A percentile compares a stretch with the other conserved stretches of the same genome.
Conservation (phyloP, 53 echinoderm and acorn worm species). For the Echinarachnius parma region DNA sequence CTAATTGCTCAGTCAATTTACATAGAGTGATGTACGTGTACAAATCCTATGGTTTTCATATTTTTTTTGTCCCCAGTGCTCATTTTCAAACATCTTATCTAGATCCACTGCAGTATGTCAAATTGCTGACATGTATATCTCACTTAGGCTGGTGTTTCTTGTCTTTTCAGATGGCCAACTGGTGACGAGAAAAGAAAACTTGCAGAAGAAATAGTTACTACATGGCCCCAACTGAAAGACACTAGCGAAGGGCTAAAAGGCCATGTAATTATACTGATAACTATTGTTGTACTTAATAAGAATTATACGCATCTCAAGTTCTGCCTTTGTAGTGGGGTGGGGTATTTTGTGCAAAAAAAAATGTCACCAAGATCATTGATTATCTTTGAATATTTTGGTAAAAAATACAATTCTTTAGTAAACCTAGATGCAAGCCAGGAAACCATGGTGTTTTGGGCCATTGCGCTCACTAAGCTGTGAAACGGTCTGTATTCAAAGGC, state of each 20-base stretch:
- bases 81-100: too few species aligned
- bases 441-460: too few species aligned
- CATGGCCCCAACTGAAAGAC: constrained; percentile 9
- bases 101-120: not conserved
- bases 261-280: constrained; percentile 26
- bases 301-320: not conserved
- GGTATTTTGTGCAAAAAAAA: not conserved
- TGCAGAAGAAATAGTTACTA: constrained; percentile 13
- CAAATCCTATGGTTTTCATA: too few species aligned
- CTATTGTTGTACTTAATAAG: too few species aligned
- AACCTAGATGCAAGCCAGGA: too few species aligned
- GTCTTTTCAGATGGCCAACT: constrained; percentile 19
- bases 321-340: not conserved
- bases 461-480: too few species aligned
- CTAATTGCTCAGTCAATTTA: too few species aligned
- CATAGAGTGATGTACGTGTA: too few species aligned
- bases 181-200: constrained; percentile 11
- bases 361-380: not conserved
- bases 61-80: too few species aligned
- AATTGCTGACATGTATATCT: not conserved
- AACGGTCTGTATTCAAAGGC: too few species aligned
- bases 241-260: constrained; percentile 18
- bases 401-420: too few species aligned
- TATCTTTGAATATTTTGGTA: not conserved
- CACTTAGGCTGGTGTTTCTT: not conserved